These are phyloP conservation scores for Petaurus breviceps DNA, from an alignment of 2,113 vertebrate genomes.

Conservation along the genomic window DNA sequence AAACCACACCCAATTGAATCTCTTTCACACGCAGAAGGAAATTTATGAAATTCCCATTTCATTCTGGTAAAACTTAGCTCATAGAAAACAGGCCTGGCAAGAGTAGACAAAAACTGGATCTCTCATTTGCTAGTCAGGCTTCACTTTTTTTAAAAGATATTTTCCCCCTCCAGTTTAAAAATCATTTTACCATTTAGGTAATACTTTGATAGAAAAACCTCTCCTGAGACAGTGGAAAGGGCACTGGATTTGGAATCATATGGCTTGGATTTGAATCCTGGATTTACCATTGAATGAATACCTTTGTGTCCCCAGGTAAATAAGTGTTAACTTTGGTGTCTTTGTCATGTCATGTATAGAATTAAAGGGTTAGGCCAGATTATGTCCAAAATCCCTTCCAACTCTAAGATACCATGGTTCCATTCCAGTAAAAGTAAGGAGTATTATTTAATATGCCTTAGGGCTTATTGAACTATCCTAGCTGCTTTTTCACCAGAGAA, in stretches of 20 bases:
- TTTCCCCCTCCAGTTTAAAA: background rate
- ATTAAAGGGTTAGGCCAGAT: background rate
- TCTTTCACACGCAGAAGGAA: background rate
- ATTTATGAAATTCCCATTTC: conserved; percentile 13
- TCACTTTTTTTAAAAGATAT: background rate
- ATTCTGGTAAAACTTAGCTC: conserved; percentile 49
- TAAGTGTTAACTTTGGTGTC: background rate
- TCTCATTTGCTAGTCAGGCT: background rate
- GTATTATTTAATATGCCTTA: background rate
- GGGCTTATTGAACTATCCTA: background rate
- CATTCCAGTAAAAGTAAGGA: too few species aligned
- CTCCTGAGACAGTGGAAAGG: background rate
- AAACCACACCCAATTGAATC: conserved; percentile 2
- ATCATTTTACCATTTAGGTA: conserved; percentile 8
- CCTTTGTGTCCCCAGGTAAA: background rate
- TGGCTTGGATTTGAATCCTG: background rate
- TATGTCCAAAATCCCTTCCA: background rate
- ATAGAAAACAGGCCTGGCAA: conserved; percentile 5
- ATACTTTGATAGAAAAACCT: background rate
- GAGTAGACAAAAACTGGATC: background rate
- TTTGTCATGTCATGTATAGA: background rate
- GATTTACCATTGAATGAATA: background rate
- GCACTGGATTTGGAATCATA: background rate
- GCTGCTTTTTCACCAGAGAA: background rate
- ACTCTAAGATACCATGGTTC: too few species aligned